Percentiles rank a stretch among this genome's conserved stretches.
Conservation (phyloP, 2,888 invertebrate species). For the Synergus itoensis region DNA sequence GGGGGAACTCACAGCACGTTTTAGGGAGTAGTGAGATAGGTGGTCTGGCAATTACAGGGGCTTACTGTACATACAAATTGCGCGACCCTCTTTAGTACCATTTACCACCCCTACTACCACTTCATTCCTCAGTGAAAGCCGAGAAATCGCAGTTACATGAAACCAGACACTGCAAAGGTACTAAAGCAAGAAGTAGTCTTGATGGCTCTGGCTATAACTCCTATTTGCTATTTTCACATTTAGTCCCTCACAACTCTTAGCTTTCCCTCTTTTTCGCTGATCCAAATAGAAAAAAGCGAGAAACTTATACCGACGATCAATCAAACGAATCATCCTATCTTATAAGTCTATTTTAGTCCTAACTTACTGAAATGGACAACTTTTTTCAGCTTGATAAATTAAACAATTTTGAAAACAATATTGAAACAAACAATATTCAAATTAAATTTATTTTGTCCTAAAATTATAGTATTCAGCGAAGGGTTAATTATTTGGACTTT, state of each 20-base stretch:
- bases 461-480: no score
- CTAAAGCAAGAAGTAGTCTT: background rate
- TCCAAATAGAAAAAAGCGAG: background rate
- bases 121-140: constrained; percentile 3
- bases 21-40: constrained; percentile 46
- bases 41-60: constrained; percentile 51
- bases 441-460: no score
- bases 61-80: constrained; percentile 53
- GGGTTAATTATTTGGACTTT: no score
- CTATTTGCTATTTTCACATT: background rate
- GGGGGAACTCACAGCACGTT: constrained; percentile 4
- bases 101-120: constrained; percentile 42
- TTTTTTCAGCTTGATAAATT: no score
- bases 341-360: no score
- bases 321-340: no score
- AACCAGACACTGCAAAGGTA: constrained; percentile 7
- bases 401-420: no score
- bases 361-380: no score
- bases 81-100: constrained; percentile 49
- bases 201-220: background rate
- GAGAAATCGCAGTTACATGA: constrained; percentile 3
- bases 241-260: background rate
- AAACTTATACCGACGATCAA: no score
- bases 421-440: no score
- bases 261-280: background rate